Base-by-base conservation (phyloP, 2,797 vertebrate species). In the Helicolenus hilgendorfi region DNA sequence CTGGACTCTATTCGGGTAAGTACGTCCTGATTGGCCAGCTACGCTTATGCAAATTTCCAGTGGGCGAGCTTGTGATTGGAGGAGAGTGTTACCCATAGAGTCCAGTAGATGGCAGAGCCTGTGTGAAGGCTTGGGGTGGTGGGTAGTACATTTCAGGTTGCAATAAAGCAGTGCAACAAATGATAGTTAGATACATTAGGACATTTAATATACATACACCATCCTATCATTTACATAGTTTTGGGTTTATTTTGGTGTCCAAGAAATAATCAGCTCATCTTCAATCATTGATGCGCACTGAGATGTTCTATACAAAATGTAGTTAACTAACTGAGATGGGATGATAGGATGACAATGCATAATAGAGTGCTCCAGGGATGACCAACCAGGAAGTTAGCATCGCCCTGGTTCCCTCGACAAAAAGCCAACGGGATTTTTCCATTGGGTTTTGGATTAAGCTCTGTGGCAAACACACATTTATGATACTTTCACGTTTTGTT, bases 281-380 rank as follows among this genome's bases (percentile, higher is more conserved):
- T 64, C 14, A 45, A 45, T 45, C 41, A 45, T 45, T 38, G 27
- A 79, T 62, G 31, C 53, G 67, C 15, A 49, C 22, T 58, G 22
- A 67, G 38, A 59, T 41, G 41, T 45, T 45, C 41, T 45, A 35
- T 88, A 53, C 64, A 62, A 31, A 20, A 3, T 68, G 11, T 38
- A 13, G 33, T 70, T 58, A 63, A 73, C 38, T 72, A 63, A 59
- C 45, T 26, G 38, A 77, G 36, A 24, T 63, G 27, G 35, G 56
- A 27, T 9, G 11, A 71, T 69, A 73, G 62, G 20, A 62, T 62
- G 55, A 72, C 41, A 77, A 53, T 78, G 72, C 79, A 73, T 67
- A 62, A 31, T 8, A 49, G 45, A 49, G 45, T 49, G 18, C 7
- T 49, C 45, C 45, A 49, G 18, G 45, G 45, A 49, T 49, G 45